Conservation (phyloP, 2,888 invertebrate species). For the Aquatica leii region DNA sequence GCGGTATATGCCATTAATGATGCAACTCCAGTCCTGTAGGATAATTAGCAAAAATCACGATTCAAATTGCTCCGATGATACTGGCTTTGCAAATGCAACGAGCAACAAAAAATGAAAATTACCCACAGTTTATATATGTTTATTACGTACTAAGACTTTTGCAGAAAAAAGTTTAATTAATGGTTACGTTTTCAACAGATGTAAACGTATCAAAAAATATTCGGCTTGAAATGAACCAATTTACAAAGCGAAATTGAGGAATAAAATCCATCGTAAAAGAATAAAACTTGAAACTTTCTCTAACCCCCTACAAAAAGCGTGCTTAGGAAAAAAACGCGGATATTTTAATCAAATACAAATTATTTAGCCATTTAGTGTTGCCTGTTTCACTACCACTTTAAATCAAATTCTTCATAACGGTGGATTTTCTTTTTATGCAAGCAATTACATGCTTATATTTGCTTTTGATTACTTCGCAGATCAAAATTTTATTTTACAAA, state of each 20-base stretch:
- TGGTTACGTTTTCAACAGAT: neutral
- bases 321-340: slow-evolving; percentile 20
- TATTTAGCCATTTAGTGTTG: slow-evolving; percentile 35
- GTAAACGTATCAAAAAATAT: slow-evolving; percentile 13
- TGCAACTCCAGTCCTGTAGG: neutral
- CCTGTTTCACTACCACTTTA: slow-evolving; percentile 37
- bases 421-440: slow-evolving; percentile 27
- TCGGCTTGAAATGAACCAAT: slow-evolving; percentile 19
- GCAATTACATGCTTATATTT: slow-evolving; percentile 33
- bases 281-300: slow-evolving; percentile 32
- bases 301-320: slow-evolving; percentile 24
- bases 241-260: slow-evolving; percentile 29
- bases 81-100: neutral
- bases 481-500: slow-evolving; percentile 7
- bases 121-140: too few species aligned
- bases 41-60: slow-evolving; percentile 7
- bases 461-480: slow-evolving; percentile 30
- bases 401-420: slow-evolving; percentile 35
- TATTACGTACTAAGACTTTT: too few species aligned
- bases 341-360: slow-evolving; percentile 38
- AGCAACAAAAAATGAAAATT: too few species aligned
- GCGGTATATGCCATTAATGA: neutral
- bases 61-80: slow-evolving; percentile 4
- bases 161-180: neutral
- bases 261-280: slow-evolving; percentile 32